Percentiles rank a stretch among this genome's conserved stretches.
Evolutionary conservation across 2,797 vertebrate species (phyloP).

Genomic region (Bradypodion ventrale): DNA sequence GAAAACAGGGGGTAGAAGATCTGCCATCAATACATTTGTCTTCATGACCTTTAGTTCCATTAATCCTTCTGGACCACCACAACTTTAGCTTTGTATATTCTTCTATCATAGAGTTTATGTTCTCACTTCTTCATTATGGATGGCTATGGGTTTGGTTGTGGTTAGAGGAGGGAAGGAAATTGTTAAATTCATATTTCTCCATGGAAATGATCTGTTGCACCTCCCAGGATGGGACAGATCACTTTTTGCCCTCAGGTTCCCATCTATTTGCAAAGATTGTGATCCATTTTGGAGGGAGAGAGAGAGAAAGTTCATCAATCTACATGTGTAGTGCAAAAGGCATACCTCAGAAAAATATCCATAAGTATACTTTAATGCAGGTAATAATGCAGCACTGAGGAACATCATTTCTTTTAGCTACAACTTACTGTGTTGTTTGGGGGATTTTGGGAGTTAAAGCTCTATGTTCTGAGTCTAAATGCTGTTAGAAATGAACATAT

Average conservation of each 20-base stretch:
- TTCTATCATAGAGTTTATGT: background rate
- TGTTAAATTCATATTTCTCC: background rate
- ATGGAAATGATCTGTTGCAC: background rate
- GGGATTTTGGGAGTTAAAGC: no score
- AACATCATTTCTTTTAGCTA: no score
- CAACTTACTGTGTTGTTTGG: no score
- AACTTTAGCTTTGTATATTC: background rate
- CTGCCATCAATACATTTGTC: constrained; percentile 6
- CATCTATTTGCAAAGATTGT: background rate
- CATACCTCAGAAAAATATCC: no score
- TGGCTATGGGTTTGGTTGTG: background rate
- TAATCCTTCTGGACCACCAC: background rate
- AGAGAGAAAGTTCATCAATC: no score
- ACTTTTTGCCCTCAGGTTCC: background rate
- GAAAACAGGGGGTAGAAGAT: constrained; percentile 8
- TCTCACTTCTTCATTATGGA: background rate
- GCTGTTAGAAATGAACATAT: background rate
- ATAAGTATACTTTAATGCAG: no score
- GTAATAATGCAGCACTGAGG: no score
- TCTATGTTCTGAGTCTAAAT: no score
- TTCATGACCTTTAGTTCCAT: background rate
- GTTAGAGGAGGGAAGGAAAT: background rate
- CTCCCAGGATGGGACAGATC: background rate
- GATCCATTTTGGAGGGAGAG: background rate
- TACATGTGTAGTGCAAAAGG: no score